These are phyloP conservation scores for Cyphomyrus plagiostoma DNA, from an alignment of 2,113 vertebrate genomes.

Conservation along the genomic window DNA sequence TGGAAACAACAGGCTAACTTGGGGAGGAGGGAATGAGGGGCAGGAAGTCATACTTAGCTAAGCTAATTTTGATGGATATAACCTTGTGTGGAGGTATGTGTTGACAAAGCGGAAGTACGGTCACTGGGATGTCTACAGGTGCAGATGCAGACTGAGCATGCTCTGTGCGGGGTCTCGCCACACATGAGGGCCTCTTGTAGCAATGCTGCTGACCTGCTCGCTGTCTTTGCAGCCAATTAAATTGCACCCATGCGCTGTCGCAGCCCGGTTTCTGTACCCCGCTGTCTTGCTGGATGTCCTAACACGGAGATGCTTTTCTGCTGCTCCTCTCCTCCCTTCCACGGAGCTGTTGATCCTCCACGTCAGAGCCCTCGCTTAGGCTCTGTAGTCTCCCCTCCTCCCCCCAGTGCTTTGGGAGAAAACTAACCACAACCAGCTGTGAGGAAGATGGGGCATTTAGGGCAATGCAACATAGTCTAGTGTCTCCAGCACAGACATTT, in stretches of 20 bases:
- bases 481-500: neutral
- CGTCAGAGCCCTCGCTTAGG: neutral
- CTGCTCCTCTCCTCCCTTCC: neutral
- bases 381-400: neutral
- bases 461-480: neutral
- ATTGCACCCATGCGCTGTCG: neutral
- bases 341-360: neutral
- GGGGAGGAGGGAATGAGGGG: neutral
- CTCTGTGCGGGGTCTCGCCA: neutral
- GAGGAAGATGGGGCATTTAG: neutral
- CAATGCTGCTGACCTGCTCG: neutral
- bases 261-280: neutral
- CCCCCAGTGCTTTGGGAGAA: neutral
- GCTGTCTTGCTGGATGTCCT: neutral
- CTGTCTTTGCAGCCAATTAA: neutral
- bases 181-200: neutral
- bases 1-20: neutral
- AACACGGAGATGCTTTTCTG: neutral
- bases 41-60: neutral
- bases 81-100: neutral
- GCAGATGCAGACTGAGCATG: neutral
- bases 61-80: neutral
- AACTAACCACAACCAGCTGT: slow-evolving; percentile 22
- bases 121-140: neutral
- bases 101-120: neutral